phyloP scores from a whole-genome alignment of 2,113 vertebrate genomes.

The Dipodomys spectabilis region DNA sequence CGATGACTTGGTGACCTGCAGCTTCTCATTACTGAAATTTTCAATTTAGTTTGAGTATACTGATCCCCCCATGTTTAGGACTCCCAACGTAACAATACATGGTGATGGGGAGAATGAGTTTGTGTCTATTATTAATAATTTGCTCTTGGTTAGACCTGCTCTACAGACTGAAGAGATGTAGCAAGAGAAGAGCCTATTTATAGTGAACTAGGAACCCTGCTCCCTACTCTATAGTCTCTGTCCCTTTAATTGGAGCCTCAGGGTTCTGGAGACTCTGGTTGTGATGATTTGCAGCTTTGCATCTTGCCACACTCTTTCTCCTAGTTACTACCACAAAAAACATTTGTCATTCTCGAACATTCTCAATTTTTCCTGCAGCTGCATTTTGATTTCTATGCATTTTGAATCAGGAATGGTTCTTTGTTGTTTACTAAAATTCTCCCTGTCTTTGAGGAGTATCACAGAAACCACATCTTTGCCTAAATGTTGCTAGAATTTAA shows the following conservation, averaged over 20 bases:
- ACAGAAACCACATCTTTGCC: background rate
- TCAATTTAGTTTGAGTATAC: background rate
- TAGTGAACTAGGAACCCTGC: background rate
- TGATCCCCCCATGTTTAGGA: too few species aligned
- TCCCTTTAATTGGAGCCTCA: background rate
- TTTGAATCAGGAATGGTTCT: background rate
- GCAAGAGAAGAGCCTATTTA: background rate
- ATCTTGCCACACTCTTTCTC: background rate
- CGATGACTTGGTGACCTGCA: background rate
- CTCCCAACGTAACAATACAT: background rate
- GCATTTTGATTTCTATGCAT: background rate
- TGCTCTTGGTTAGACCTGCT: background rate
- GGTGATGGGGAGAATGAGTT: background rate
- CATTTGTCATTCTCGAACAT: conserved; percentile 6
- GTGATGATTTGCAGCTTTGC: background rate
- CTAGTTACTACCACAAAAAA: background rate
- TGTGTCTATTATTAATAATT: background rate
- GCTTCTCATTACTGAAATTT: background rate
- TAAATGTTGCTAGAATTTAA: background rate
- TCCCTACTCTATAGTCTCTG: background rate
- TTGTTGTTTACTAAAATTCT: background rate
- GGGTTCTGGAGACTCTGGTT: background rate
- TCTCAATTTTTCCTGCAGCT: background rate
- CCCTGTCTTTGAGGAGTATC: background rate
- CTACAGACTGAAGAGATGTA: background rate